phyloP scores from a whole-genome alignment of 2,113 vertebrate genomes.

The Xerus inauris region DNA sequence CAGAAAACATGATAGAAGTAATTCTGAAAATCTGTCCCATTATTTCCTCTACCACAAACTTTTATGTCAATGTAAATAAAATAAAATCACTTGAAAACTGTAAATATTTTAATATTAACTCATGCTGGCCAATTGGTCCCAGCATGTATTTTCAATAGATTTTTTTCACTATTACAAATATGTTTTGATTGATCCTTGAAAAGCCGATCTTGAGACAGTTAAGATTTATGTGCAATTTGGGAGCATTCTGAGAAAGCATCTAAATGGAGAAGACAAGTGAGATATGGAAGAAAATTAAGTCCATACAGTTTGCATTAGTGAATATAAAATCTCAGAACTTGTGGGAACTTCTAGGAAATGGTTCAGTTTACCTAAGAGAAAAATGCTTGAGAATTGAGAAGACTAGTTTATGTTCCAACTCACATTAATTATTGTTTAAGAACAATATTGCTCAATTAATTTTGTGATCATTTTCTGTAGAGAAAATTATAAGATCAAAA shows the following conservation, averaged over 20 bases:
- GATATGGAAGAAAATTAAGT: background rate
- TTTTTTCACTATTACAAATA: background rate
- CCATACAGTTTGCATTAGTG: background rate
- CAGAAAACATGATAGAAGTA: background rate
- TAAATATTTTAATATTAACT: background rate
- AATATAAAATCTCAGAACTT: background rate
- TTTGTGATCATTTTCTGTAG: background rate
- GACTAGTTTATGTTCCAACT: background rate
- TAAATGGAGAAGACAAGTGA: background rate
- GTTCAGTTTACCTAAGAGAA: background rate
- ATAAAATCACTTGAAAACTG: background rate
- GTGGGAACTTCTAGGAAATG: background rate
- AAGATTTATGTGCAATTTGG: background rate
- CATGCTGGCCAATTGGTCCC: fast-evolving
- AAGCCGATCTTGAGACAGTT: background rate
- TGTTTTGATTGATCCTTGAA: background rate
- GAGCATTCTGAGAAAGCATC: background rate
- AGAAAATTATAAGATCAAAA: background rate
- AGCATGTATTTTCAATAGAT: background rate
- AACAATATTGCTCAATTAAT: background rate
- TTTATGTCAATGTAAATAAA: background rate
- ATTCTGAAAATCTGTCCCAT: background rate
- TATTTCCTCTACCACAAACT: background rate
- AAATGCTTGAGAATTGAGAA: background rate
- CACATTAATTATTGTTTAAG: background rate